A percentile compares a stretch with the other conserved stretches of the same genome.
Evolutionary conservation across 2,797 vertebrate genomes (phyloP).

Genomic region (Harpagifer antarcticus): DNA sequence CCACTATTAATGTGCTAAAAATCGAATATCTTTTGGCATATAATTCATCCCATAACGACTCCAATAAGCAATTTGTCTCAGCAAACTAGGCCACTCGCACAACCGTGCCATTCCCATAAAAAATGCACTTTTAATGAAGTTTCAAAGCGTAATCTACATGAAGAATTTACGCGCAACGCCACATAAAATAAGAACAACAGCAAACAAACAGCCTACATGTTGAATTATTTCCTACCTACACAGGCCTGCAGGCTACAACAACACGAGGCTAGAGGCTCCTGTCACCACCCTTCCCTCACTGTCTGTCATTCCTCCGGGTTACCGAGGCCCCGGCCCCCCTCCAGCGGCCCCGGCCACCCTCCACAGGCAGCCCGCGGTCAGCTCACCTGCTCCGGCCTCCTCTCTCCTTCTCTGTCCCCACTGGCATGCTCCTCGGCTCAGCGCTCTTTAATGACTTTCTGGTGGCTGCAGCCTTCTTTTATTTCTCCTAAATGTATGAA

Average conservation of each 20-base stretch:
- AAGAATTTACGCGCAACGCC: slow-evolving; percentile 34
- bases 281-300: slow-evolving; percentile 26
- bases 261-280: slow-evolving; percentile 3
- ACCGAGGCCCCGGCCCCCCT: slow-evolving; percentile 51
- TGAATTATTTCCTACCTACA: slow-evolving; percentile 7
- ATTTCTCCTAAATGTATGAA: slow-evolving; percentile 99
- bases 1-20: not conserved
- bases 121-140: slow-evolving; percentile 55
- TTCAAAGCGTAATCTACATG: slow-evolving; percentile 23
- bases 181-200: slow-evolving; percentile 19
- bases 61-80: slow-evolving; percentile 40
- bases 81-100: slow-evolving; percentile 52
- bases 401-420: slow-evolving; percentile 83
- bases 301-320: slow-evolving; percentile 39
- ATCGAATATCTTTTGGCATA: slow-evolving; percentile 2
- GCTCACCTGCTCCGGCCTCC: slow-evolving; percentile 91
- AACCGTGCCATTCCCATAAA: slow-evolving; percentile 48
- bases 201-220: slow-evolving; percentile 12
- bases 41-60: slow-evolving; percentile 17
- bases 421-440: slow-evolving; percentile 81
- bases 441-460: slow-evolving; percentile 95
- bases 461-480: slow-evolving; percentile 96
- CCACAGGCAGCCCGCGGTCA: slow-evolving; percentile 59
- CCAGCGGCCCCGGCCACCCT: slow-evolving; percentile 42
- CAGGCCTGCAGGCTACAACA: slow-evolving; percentile 6